phyloP scores from a whole-genome alignment of 2,113 vertebrate species.

The Pyrgilauda ruficollis region DNA sequence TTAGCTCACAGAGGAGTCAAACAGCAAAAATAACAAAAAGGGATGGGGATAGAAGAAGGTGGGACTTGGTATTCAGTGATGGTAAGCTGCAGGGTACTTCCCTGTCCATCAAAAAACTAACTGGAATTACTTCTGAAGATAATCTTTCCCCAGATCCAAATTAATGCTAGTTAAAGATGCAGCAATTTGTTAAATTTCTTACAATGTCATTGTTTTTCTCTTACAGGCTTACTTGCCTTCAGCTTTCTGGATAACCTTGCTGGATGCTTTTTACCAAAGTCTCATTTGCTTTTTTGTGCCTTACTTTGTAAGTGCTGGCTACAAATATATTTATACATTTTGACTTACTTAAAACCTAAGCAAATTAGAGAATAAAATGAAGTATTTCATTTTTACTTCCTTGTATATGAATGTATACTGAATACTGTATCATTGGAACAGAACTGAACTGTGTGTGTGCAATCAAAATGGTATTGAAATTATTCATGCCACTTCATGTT shows the following conservation, averaged over 20 bases:
- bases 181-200: not conserved
- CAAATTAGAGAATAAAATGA: not conserved
- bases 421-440: not conserved
- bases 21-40: not conserved
- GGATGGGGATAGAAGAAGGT: not conserved
- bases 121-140: not conserved
- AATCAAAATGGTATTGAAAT: not conserved
- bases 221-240: conserved; percentile 70
- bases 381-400: not conserved
- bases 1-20: not conserved
- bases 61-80: not conserved
- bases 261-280: conserved; percentile 84
- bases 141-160: not conserved
- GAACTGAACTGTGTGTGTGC: not conserved
- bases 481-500: not conserved
- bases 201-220: not conserved
- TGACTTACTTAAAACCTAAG: not conserved
- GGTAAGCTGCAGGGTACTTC: not conserved
- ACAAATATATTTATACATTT: not conserved
- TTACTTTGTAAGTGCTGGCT: conserved; percentile 74
- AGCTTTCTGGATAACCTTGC: conserved; percentile 76
- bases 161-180: not conserved
- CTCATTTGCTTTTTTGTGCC: conserved; percentile 80
- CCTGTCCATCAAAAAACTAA: not conserved
- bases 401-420: not conserved